Percentiles rank a stretch among this genome's conserved stretches.
phyloP scores from a whole-genome alignment of 2,113 vertebrate species.

The Acrocephalus kingi region DNA sequence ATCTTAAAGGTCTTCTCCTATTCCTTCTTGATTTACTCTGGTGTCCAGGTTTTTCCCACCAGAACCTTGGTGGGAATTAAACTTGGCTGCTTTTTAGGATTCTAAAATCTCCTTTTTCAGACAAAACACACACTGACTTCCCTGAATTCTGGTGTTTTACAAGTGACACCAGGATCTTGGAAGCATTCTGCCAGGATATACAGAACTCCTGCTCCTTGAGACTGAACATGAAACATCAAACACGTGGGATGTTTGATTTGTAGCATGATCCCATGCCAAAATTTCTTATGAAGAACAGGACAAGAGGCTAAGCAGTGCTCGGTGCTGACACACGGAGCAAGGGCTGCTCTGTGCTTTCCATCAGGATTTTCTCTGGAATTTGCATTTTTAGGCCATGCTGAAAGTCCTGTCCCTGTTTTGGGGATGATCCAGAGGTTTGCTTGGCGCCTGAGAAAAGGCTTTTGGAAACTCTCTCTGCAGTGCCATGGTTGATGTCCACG shows the following conservation, averaged over 20 bases:
- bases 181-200: background rate
- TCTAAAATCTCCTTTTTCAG: background rate
- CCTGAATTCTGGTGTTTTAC: background rate
- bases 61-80: background rate
- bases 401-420: background rate
- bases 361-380: constrained; percentile 14
- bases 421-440: background rate
- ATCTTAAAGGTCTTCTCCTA: background rate
- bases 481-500: background rate
- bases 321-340: background rate
- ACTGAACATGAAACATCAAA: no score
- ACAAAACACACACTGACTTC: background rate
- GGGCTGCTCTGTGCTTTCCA: background rate
- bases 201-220: background rate
- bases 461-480: background rate
- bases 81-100: background rate
- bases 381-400: background rate
- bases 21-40: background rate
- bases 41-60: background rate
- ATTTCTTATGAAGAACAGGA: background rate
- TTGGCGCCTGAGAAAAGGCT: background rate
- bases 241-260: background rate
- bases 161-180: background rate
- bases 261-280: background rate
- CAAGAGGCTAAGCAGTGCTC: background rate